Percentiles rank a stretch among this genome's conserved stretches.
phyloP scores from a whole-genome alignment of 2,797 vertebrate genomes.

The Galaxias olidus region DNA sequence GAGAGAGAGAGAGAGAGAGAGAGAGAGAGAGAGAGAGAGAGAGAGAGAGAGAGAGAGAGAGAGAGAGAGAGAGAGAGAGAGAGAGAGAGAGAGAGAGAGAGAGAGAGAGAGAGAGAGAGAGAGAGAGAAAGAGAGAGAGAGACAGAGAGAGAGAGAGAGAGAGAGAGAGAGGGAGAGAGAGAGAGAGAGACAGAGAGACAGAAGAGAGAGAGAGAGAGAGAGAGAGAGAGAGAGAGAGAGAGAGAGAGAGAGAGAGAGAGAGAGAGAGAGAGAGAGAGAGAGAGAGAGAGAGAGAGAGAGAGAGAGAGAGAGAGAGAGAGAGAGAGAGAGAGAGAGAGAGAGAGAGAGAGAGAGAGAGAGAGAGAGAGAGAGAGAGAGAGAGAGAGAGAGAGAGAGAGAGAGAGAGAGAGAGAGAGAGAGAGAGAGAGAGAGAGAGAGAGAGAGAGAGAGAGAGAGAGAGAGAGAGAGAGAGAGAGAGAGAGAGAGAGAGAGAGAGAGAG shows the following conservation, averaged over 20 bases:
- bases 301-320: background rate
- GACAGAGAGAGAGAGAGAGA: background rate
- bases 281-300: background rate
- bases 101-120: background rate
- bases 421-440: no score
- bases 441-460: no score
- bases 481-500: no score
- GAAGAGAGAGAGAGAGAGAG: background rate
- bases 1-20: constrained; percentile 29
- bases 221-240: background rate
- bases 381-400: background rate
- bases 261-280: background rate
- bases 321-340: background rate
- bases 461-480: no score
- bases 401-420: background rate
- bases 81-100: background rate
- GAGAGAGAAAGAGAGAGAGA: background rate
- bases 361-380: background rate
- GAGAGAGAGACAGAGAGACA: background rate
- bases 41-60: background rate
- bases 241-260: background rate
- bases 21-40: background rate
- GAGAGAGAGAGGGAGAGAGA: background rate
- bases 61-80: no score
- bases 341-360: background rate